Percentiles rank a stretch among this genome's conserved stretches.
These are phyloP conservation scores for Drosophila planitibia DNA, from an alignment of 2,888 invertebrate genomes.

Conservation along the genomic window DNA sequence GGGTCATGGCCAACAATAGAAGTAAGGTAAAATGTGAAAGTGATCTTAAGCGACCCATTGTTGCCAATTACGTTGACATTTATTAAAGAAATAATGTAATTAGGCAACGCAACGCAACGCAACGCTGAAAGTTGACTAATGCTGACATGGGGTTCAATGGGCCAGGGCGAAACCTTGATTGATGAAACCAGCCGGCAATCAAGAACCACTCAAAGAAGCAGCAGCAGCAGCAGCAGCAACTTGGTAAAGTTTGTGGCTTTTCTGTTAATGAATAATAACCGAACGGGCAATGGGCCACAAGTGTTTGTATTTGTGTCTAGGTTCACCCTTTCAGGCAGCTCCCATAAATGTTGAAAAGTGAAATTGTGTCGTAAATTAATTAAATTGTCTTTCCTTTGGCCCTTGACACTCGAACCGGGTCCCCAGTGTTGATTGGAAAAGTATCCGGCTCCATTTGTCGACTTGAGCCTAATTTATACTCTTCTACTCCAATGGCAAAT, in stretches of 20 bases:
- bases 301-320: slow-evolving; percentile 31
- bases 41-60: slow-evolving; percentile 27
- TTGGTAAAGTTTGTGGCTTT: slow-evolving; percentile 68
- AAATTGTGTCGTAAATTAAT: slow-evolving; percentile 72
- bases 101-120: slow-evolving; percentile 33
- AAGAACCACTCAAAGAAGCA: slow-evolving; percentile 42
- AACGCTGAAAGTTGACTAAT: slow-evolving; percentile 42
- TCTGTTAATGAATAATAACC: slow-evolving; percentile 76
- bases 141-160: slow-evolving; percentile 57
- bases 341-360: slow-evolving; percentile 54
- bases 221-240: not conserved
- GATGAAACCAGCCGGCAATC: slow-evolving; percentile 63
- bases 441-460: slow-evolving; percentile 19
- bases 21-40: slow-evolving; percentile 5
- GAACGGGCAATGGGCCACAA: slow-evolving; percentile 47
- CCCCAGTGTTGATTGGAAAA: slow-evolving; percentile 48
- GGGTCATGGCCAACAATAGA: not conserved
- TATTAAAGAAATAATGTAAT: slow-evolving; percentile 75
- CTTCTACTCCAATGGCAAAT: not conserved
- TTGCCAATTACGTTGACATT: slow-evolving; percentile 71
- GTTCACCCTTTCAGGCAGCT: slow-evolving; percentile 29
- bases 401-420: slow-evolving; percentile 22
- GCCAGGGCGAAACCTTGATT: slow-evolving; percentile 61
- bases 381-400: slow-evolving; percentile 63
- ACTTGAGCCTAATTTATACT: slow-evolving; percentile 32